Conservation (phyloP, 2,888 invertebrate genomes). For the Encarsia formosa region DNA sequence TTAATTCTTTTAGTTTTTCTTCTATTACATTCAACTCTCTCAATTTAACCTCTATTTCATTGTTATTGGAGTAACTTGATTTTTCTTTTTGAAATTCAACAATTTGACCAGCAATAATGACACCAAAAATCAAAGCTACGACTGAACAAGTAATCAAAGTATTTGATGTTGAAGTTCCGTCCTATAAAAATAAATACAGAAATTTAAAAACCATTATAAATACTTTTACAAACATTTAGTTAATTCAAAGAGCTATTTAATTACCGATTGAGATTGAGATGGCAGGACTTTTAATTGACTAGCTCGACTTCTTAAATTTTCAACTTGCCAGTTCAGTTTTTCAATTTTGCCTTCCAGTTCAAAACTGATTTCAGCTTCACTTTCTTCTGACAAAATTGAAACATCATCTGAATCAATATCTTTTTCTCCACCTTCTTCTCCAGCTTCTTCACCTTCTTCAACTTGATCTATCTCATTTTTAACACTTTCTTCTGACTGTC, state of each 20-base stretch:
- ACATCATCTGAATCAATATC: conserved; percentile 26
- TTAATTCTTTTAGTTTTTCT: conserved; percentile 19
- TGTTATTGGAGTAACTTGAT: not conserved
- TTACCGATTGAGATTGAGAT: conserved; percentile 7
- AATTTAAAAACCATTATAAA: not conserved
- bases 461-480: conserved; percentile 1
- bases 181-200: conserved; percentile 7
- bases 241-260: no score
- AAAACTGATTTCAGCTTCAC: conserved; percentile 22
- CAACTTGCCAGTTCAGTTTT: conserved; percentile 11
- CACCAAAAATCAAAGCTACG: conserved; percentile 10
- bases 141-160: conserved; percentile 15
- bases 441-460: conserved; percentile 12
- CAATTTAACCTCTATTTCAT: conserved; percentile 11
- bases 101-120: conserved; percentile 13
- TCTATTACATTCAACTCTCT: conserved; percentile 13
- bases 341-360: conserved; percentile 7
- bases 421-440: conserved; percentile 19
- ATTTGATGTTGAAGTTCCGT: conserved; percentile 7
- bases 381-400: conserved; percentile 27
- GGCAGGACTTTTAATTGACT: not conserved
- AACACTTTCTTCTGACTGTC: conserved; percentile 11
- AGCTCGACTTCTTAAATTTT: not conserved
- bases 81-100: conserved; percentile 2
- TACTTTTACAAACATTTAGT: no score